Base-by-base conservation (phyloP, 2,888 invertebrate genomes). In the Rhagium mordax region DNA sequence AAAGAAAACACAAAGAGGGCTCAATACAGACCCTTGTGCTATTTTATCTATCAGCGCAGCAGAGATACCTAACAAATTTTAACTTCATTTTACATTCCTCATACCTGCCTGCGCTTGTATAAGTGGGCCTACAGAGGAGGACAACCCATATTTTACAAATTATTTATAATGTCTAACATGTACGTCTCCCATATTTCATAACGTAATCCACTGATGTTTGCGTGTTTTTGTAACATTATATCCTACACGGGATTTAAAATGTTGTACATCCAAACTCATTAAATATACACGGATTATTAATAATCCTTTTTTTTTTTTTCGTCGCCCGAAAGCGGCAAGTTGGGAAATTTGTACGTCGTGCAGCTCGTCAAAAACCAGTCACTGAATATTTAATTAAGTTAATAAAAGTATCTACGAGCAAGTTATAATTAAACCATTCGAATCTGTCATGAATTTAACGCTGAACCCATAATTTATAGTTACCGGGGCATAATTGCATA, bases 401-500 rank as follows among this genome's bases (percentile, higher is more conserved):
- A 6, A 20, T 53, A 53, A 53, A 53, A 53, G 21, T 53, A 24
- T 53, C 53, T 13, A 24, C 20, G 53, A 53, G 13, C 21, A 41
- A 41, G 41, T 41, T 41, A 41, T 41, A 41, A 41, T 41, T 41
- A 41, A 57, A 24, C 55, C 15, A 27, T n/a, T 57, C 27, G 55
- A 24, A 24, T 57, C 13, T 24, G 13, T 57, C 59, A 33, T 33
- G 18, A 59, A 33, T 59, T 33, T 33, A 33, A 7, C 33, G 29
- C 33, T 59, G 29, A 59, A 59, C 33, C 59, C 33, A 18, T 59
- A 59, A 59, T 59, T 59, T 59, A 59, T 33, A 33, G 59, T 18
- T 59, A 33, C 18, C 33, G 13, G 33, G 21, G n/a, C 2, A 20
- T 13, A 8, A 59, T 59, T 33, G 29, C 33, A 16, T 33, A 33